A percentile compares a stretch with the other conserved stretches of the same genome.
Conservation (phyloP, 2,113 vertebrate species). For the Nerophis ophidion region DNA sequence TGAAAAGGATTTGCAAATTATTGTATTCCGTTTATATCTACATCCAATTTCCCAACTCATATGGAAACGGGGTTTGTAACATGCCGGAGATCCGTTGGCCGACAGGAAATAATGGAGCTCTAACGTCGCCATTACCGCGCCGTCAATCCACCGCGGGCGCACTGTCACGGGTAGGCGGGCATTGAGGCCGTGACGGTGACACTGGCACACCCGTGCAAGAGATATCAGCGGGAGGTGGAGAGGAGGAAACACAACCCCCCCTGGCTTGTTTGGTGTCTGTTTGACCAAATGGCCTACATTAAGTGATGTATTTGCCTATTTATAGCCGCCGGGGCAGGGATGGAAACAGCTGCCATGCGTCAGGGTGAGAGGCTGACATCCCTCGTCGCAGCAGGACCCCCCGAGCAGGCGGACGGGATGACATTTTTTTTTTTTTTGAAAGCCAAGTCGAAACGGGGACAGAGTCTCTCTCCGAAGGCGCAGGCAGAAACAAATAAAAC, state of each 20-base stretch:
- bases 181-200: not conserved
- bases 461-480: constrained; percentile 29
- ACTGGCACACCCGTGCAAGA: constrained; percentile 23
- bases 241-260: constrained; percentile 28
- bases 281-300: constrained; percentile 71
- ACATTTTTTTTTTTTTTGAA: not conserved
- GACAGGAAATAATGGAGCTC: constrained; percentile 24
- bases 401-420: constrained; percentile 54
- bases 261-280: constrained; percentile 56
- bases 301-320: constrained; percentile 64
- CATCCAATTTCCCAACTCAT: too few relatives aligned
- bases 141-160: constrained; percentile 29
- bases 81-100: constrained; percentile 3
- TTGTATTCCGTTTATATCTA: too few relatives aligned
- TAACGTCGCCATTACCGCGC: constrained; percentile 13
- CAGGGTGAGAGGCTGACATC: constrained; percentile 66
- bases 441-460: not conserved
- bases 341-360: constrained; percentile 66
- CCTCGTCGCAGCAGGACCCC: constrained; percentile 66
- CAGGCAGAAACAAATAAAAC: constrained; percentile 56
- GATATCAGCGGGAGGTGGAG: constrained; percentile 35
- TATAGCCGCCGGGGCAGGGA: constrained; percentile 59
- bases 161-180: constrained; percentile 16
- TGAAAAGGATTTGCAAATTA: too few relatives aligned
- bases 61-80: too few relatives aligned